phyloP scores from a whole-genome alignment of 2,113 vertebrate species.

The Parus major region DNA sequence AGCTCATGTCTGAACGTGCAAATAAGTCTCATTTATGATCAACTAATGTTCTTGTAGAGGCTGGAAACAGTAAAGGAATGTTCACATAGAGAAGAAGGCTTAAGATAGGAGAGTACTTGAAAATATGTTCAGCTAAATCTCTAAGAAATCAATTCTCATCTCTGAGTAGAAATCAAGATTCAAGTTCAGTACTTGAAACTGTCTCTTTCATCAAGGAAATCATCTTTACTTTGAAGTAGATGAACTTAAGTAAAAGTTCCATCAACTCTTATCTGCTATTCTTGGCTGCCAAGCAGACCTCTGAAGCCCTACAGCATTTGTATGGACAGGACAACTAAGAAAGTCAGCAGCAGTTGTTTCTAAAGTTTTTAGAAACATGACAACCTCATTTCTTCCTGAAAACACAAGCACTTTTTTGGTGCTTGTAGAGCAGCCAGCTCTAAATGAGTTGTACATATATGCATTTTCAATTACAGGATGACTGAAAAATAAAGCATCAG shows the following conservation, averaged over 20 bases:
- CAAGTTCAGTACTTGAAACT: background rate
- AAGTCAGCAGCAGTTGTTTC: background rate
- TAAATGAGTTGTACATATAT: background rate
- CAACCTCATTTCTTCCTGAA: background rate
- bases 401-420: background rate
- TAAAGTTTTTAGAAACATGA: background rate
- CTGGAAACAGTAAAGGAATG: background rate
- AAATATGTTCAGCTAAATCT: slow-evolving; percentile 6
- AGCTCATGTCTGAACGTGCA: background rate
- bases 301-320: background rate
- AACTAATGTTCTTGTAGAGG: background rate
- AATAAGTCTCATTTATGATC: background rate
- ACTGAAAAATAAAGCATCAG: background rate
- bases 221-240: background rate
- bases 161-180: background rate
- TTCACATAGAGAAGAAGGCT: background rate
- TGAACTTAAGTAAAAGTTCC: background rate
- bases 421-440: background rate
- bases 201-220: background rate
- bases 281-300: background rate
- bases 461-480: background rate
- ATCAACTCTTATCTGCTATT: background rate
- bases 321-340: background rate
- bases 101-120: background rate
- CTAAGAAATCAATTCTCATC: background rate